A percentile compares a stretch with the other conserved stretches of the same genome.
These are phyloP conservation scores for Scelioninae gen. 1 DNA, from an alignment of 2,888 invertebrate genomes.

Conservation along the genomic window DNA sequence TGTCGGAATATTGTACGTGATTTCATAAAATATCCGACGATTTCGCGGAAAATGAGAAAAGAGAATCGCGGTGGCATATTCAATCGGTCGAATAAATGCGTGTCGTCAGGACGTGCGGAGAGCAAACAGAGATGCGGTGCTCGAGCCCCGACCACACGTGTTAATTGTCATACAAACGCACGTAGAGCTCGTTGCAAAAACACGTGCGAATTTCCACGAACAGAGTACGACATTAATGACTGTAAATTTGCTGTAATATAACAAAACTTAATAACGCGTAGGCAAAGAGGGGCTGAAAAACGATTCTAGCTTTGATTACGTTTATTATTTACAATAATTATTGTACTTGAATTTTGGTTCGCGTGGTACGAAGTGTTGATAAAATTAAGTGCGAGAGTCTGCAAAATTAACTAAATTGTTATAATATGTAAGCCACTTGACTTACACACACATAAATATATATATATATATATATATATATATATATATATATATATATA, in stretches of 20 bases:
- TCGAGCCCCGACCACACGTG: slow-evolving; percentile 72
- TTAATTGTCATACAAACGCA: slow-evolving; percentile 77
- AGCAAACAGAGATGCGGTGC: slow-evolving; percentile 70
- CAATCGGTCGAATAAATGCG: slow-evolving; percentile 70
- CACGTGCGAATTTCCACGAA: slow-evolving; percentile 69
- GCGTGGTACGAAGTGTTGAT: background rate
- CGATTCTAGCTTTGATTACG: slow-evolving; percentile 42
- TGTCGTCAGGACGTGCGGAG: slow-evolving; percentile 69
- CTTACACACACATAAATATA: too few species aligned
- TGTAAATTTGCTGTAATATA: slow-evolving; percentile 65
- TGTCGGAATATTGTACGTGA: slow-evolving; percentile 45
- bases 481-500: too few species aligned
- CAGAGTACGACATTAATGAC: slow-evolving; percentile 68
- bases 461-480: too few species aligned
- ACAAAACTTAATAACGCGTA: slow-evolving; percentile 58
- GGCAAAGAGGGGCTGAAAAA: slow-evolving; percentile 46
- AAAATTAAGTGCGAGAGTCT: slow-evolving; percentile 9
- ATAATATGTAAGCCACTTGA: too few species aligned
- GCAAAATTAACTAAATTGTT: too few species aligned
- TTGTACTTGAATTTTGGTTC: background rate
- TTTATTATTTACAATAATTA: slow-evolving; percentile 58
- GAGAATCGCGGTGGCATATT: slow-evolving; percentile 72
- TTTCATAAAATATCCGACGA: slow-evolving; percentile 64
- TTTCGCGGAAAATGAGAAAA: slow-evolving; percentile 59
- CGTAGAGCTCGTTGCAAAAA: slow-evolving; percentile 72